A percentile compares a stretch with the other conserved stretches of the same genome.
Evolutionary conservation across 2,888 invertebrate genomes (phyloP).

Genomic region (Chesias legatella): DNA sequence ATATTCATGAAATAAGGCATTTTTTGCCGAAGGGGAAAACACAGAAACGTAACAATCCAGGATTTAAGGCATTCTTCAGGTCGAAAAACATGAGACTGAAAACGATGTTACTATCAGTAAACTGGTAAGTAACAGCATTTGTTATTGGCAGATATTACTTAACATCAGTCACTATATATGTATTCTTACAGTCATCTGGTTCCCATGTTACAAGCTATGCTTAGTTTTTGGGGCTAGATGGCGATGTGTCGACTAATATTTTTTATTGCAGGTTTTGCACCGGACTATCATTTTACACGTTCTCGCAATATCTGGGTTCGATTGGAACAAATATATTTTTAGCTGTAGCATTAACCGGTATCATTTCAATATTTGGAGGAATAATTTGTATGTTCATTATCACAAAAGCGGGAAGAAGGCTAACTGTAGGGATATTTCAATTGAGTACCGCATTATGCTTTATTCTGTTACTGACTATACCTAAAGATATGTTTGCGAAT

Average conservation of each 20-base stretch:
- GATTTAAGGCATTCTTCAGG: constrained; percentile 68
- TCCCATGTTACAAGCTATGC: too few species aligned
- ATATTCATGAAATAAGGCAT: constrained; percentile 33
- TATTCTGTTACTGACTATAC: constrained; percentile 68
- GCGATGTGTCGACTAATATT: background rate
- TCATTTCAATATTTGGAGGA: constrained; percentile 77
- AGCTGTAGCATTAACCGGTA: constrained; percentile 74
- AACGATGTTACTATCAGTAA: constrained; percentile 70
- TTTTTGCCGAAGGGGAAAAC: constrained; percentile 32
- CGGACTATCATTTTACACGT: constrained; percentile 80
- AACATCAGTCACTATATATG: too few species aligned
- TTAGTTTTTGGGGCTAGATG: too few species aligned
- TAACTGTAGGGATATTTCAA: constrained; percentile 70
- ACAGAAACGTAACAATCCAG: constrained; percentile 35
- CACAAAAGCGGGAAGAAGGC: constrained; percentile 70
- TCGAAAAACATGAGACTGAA: constrained; percentile 73
- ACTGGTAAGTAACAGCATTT: constrained; percentile 66
- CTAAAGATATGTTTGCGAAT: constrained; percentile 56
- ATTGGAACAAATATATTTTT: constrained; percentile 78
- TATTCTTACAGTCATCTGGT: too few species aligned
- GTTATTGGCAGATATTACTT: background rate
- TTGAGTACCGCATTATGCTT: constrained; percentile 71
- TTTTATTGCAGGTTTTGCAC: constrained; percentile 72
- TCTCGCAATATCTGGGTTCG: constrained; percentile 80
- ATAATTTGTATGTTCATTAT: constrained; percentile 74